Base-by-base conservation (phyloP, 2,797 vertebrate genomes). In the Sparus aurata region DNA sequence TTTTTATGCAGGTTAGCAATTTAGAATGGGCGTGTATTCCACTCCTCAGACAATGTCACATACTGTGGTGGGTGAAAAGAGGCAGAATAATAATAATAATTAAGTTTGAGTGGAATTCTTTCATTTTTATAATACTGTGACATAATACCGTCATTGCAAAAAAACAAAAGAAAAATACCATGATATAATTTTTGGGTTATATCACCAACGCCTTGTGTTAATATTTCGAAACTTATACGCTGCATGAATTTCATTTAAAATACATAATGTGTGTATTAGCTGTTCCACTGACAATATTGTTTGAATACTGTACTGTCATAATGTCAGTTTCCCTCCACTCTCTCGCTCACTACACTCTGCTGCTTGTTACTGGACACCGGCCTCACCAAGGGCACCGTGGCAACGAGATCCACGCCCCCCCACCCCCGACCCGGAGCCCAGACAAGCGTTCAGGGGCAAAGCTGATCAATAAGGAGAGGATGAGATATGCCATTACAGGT, bases 401-500 rank as follows among this genome's bases (percentile, higher is more conserved):
- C 91, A 94, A 93, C 25, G 91, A 72, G 91, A 94, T 93, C 93
- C 89, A 89, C 68, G 73, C 73, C 11, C 60, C 43, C 66, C 20
- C 22, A 41, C 66, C 59, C 45, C 69, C 70, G 79, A 79, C 85
- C 85, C 84, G 86, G 90, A 92, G 90, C 91, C 92, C 88, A 92
- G 91, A 91, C 85, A 50, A 87, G 86, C 79, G 77, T 90, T 90
- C 85, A 81, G 91, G 88, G 89, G 91, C 85, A 90, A 85, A 88
- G 83, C 79, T 82, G 91, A 93, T 94, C 93, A 81, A 94, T 94
- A 83, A 15, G 64, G 67, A 78, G 78, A 82, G 82, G 83, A 83
- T 89, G 61, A 84, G 91, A 93, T 90, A 94, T 93, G 91, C 89
- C 91, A 91, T 93, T 94, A 92, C 91, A 93, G 90, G 92, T 92